Evolutionary conservation across 2,113 vertebrate species (phyloP).

Genomic region (Ranitomeya variabilis): DNA sequence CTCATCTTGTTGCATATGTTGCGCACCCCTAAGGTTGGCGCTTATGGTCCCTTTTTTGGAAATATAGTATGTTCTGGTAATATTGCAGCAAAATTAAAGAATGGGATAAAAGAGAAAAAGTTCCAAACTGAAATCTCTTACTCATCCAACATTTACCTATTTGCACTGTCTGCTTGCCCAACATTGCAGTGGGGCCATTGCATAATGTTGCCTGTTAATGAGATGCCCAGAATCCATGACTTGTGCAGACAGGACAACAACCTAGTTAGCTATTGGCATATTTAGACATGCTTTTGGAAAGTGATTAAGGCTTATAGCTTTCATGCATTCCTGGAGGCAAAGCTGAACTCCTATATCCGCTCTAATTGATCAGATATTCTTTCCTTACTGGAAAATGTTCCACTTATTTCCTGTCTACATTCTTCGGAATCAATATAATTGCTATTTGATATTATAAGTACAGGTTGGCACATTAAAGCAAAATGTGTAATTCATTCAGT

Average conservation of each 20-base stretch:
- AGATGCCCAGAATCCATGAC: neutral
- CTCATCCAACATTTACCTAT: neutral
- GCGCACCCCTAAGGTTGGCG: too few species aligned
- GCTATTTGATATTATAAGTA: slow-evolving; percentile 20
- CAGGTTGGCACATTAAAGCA: neutral
- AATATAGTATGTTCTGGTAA: too few species aligned
- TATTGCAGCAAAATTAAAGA: too few species aligned
- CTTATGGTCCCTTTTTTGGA: too few species aligned
- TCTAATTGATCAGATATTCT: slow-evolving; percentile 25
- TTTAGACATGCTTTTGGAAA: slow-evolving; percentile 3
- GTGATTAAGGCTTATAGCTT: slow-evolving; percentile 4
- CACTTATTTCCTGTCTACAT: slow-evolving; percentile 22
- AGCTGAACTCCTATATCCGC: slow-evolving; percentile 10
- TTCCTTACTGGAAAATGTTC: slow-evolving; percentile 36
- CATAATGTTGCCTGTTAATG: neutral
- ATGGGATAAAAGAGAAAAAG: too few species aligned
- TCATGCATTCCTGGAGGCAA: neutral
- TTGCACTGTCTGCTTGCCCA: neutral
- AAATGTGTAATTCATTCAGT: neutral
- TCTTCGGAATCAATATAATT: slow-evolving; percentile 35
- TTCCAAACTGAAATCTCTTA: too few species aligned
- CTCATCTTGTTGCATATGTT: too few species aligned
- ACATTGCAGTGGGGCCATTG: neutral
- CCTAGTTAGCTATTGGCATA: neutral
- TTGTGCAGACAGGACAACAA: neutral